Evolutionary conservation across 2,888 invertebrate genomes (phyloP).

Genomic region (Zootermopsis nevadensis): DNA sequence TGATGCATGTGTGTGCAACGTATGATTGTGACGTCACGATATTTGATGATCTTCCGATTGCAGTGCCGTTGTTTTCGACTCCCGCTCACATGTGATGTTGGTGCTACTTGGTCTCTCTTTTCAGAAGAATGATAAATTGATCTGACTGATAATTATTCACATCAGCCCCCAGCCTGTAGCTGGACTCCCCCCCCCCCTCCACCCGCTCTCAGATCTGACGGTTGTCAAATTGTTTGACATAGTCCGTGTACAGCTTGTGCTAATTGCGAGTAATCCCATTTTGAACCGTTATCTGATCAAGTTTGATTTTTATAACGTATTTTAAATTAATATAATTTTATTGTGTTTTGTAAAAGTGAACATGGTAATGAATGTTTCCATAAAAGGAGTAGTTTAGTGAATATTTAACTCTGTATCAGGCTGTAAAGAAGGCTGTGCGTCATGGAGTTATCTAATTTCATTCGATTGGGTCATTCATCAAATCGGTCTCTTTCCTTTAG

Average conservation of each 20-base stretch:
- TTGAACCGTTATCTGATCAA: too few species aligned
- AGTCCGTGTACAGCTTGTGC: not conserved
- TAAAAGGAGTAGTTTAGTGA: too few species aligned
- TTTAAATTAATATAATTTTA: too few species aligned
- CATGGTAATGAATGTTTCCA: too few species aligned
- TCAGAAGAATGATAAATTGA: slow-evolving; percentile 51
- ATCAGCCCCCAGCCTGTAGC: not conserved
- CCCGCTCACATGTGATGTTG: slow-evolving; percentile 31
- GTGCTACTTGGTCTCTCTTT: not conserved
- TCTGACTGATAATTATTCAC: slow-evolving; percentile 47
- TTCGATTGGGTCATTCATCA: too few species aligned
- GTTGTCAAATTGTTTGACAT: slow-evolving; percentile 41
- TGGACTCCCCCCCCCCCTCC: not conserved
- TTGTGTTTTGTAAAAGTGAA: too few species aligned
- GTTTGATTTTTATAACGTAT: too few species aligned
- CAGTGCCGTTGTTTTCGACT: slow-evolving; percentile 12
- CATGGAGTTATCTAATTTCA: too few species aligned
- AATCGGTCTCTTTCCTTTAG: too few species aligned
- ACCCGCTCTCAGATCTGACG: slow-evolving; percentile 1
- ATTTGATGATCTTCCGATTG: slow-evolving; percentile 52
- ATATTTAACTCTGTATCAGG: too few species aligned
- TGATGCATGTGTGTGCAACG: slow-evolving; percentile 47
- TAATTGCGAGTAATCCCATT: slow-evolving; percentile 20
- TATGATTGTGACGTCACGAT: slow-evolving; percentile 50
- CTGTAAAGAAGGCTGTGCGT: too few species aligned